Percentiles rank a stretch among this genome's conserved stretches.
phyloP scores from a whole-genome alignment of 1,140 invertebrate genomes.

The Conopomorpha cramerella region DNA sequence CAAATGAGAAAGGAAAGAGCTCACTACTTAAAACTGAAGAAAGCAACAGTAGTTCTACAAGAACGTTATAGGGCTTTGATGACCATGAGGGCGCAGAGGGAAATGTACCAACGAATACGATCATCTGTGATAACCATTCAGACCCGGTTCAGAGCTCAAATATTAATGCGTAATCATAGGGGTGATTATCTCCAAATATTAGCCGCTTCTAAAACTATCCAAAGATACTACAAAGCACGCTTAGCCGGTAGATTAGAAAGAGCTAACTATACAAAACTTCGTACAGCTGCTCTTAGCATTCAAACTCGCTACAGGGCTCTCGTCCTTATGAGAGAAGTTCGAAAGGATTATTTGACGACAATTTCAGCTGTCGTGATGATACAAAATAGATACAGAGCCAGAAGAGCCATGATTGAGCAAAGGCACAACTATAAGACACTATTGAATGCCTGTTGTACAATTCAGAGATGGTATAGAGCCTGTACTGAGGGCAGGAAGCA shows the following conservation, averaged over 20 bases:
- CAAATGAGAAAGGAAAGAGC: slow-evolving; percentile 22
- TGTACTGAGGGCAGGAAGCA: slow-evolving; percentile 19
- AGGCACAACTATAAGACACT: slow-evolving; percentile 14
- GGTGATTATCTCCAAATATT: slow-evolving; percentile 13
- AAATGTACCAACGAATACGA: slow-evolving; percentile 9
- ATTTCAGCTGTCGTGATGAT: slow-evolving; percentile 11
- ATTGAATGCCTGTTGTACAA: slow-evolving; percentile 17
- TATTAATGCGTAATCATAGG: slow-evolving; percentile 18
- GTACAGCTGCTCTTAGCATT: slow-evolving; percentile 9
- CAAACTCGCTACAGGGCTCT: slow-evolving; percentile 19
- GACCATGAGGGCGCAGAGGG: slow-evolving; percentile 17
- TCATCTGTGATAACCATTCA: slow-evolving; percentile 12
- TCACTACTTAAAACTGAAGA: slow-evolving; percentile 34
- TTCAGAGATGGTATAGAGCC: slow-evolving; percentile 37
- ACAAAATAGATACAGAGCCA: slow-evolving; percentile 26
- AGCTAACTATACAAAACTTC: slow-evolving; percentile 14
- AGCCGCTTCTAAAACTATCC: slow-evolving; percentile 14
- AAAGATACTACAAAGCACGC: slow-evolving; percentile 17
- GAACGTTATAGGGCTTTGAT: slow-evolving; percentile 46
- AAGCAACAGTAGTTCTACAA: slow-evolving; percentile 54
- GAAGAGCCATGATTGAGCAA: slow-evolving; percentile 15
- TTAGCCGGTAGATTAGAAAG: slow-evolving; percentile 9
- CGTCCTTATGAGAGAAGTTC: slow-evolving; percentile 16
- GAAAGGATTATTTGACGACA: slow-evolving; percentile 14
- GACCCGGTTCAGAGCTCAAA: slow-evolving; percentile 26